These are phyloP conservation scores for Fissipunctia ypsillon DNA, from an alignment of 2,888 invertebrate species.

Conservation along the genomic window DNA sequence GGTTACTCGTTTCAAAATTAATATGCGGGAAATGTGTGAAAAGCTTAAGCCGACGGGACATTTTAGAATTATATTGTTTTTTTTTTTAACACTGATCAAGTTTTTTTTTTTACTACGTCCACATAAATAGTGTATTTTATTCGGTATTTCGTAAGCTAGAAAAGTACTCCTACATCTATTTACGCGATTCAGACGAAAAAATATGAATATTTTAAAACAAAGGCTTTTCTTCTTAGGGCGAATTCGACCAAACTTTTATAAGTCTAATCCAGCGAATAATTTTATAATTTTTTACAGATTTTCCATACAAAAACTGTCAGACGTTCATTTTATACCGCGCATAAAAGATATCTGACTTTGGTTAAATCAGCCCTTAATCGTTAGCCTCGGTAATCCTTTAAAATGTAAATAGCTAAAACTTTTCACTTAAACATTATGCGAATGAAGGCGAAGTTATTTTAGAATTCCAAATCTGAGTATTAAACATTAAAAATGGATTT, in stretches of 20 bases:
- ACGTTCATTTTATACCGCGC: no score
- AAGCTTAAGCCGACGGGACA: not conserved
- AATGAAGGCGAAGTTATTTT: conserved; percentile 9
- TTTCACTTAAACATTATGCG: conserved; percentile 35
- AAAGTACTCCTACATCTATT: not conserved
- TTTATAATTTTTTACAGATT: no score
- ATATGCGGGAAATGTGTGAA: conserved; percentile 3
- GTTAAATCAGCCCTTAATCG: no score
- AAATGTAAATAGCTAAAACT: conserved; percentile 42
- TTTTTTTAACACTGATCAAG: not conserved
- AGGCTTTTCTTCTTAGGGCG: conserved; percentile 8
- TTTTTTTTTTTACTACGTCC: not conserved
- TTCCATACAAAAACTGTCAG: no score
- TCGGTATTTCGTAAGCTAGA: not conserved
- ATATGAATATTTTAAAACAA: conserved; percentile 10
- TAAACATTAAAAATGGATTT: not conserved
- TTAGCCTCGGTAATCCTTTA: conserved; percentile 16
- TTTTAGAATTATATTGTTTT: not conserved
- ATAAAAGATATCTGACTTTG: no score
- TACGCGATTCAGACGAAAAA: not conserved
- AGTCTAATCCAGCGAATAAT: no score
- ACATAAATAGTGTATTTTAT: not conserved
- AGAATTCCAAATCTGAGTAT: not conserved
- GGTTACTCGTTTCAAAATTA: conserved; percentile 23
- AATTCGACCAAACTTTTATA: no score